Percentiles rank a stretch among this genome's conserved stretches.
Conservation (phyloP, 2,113 vertebrate genomes). For the Notiomystis cincta region DNA sequence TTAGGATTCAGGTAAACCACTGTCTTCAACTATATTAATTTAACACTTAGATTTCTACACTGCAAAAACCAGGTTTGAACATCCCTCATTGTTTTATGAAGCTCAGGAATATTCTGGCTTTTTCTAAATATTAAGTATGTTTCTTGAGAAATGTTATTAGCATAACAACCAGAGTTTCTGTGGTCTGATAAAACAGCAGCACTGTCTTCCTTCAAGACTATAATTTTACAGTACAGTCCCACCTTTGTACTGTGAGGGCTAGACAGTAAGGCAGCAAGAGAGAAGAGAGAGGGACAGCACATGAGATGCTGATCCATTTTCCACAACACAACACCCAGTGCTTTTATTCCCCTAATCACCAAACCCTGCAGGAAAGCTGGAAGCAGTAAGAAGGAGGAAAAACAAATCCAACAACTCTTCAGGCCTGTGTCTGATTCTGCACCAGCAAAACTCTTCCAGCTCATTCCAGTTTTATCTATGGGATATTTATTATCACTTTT, state of each 20-base stretch:
- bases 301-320: neutral
- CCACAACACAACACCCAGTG: neutral
- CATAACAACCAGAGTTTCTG: neutral
- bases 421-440: neutral
- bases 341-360: neutral
- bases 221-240: neutral
- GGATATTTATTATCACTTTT: neutral
- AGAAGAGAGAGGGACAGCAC: neutral
- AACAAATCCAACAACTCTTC: neutral
- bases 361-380: neutral
- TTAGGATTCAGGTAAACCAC: neutral
- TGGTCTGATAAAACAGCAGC: neutral
- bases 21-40: neutral
- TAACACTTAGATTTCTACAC: neutral
- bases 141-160: neutral
- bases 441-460: neutral
- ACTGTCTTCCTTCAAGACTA: neutral
- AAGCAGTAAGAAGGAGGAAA: neutral
- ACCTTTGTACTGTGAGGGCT: neutral
- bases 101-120: neutral
- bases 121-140: neutral
- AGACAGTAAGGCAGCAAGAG: neutral
- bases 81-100: neutral
- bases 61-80: neutral
- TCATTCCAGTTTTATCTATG: neutral